Evolutionary conservation across 2,113 vertebrate species (phyloP).

Genomic region (Boleophthalmus pectinirostris): DNA sequence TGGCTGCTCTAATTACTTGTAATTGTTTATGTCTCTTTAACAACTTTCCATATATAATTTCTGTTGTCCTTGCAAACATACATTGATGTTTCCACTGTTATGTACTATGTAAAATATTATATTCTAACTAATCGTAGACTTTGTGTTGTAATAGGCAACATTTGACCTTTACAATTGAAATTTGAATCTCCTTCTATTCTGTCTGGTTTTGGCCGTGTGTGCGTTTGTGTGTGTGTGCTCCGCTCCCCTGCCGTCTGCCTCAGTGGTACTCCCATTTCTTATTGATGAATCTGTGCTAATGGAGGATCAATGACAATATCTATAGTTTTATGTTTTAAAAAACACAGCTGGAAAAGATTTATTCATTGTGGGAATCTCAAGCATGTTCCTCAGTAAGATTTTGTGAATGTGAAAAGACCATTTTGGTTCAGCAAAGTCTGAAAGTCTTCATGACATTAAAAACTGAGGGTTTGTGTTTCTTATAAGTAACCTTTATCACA

Average conservation of each 20-base stretch:
- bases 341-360: neutral
- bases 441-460: neutral
- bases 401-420: neutral
- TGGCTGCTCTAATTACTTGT: too few species aligned
- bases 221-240: constrained; percentile 6
- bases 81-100: too few species aligned
- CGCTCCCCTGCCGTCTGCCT: constrained; percentile 59
- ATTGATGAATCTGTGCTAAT: constrained; percentile 73
- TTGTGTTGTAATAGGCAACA: too few species aligned
- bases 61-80: too few species aligned
- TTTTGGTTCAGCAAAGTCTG: neutral
- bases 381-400: neutral
- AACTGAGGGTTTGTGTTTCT: neutral
- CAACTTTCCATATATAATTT: too few species aligned
- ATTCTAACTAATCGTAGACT: too few species aligned
- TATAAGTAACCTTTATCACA: too few species aligned
- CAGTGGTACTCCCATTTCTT: constrained; percentile 66
- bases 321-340: constrained; percentile 1
- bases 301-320: constrained; percentile 66
- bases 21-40: too few species aligned
- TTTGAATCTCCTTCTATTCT: neutral
- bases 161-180: too few species aligned
- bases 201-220: neutral
- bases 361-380: neutral
- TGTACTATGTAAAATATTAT: too few species aligned